Conservation (phyloP, 2,113 vertebrate species). For the Mustela lutreola region DNA sequence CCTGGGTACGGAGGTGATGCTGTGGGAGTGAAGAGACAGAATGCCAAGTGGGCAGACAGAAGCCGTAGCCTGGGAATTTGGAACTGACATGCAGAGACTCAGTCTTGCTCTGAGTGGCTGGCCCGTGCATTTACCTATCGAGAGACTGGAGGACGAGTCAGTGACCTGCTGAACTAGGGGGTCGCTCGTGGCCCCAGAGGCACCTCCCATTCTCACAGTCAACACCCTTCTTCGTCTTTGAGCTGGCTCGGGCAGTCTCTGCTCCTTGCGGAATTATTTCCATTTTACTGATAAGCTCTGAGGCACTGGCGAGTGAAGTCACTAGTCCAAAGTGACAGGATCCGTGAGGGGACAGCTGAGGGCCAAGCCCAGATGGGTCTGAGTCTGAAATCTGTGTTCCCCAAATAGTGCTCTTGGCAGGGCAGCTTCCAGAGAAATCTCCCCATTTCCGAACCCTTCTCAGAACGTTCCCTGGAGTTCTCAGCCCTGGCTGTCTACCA, state of each 20-base stretch:
- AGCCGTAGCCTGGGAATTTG: neutral
- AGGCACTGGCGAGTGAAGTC: neutral
- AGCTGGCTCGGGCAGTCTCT: neutral
- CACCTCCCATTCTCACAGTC: accelerated
- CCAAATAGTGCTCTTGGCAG: neutral
- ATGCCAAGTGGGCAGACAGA: neutral
- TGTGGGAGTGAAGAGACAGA: neutral
- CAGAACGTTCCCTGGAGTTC: neutral
- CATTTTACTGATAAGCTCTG: neutral
- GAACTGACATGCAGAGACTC: accelerated
- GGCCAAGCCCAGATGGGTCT: neutral
- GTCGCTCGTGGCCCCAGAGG: accelerated
- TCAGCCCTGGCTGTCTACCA: neutral
- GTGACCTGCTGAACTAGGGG: neutral
- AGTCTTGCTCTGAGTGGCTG: neutral
- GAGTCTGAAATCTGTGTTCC: neutral
- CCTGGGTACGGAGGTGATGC: neutral
- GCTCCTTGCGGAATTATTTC: neutral
- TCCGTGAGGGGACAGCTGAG: neutral
- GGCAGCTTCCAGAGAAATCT: neutral
- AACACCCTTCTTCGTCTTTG: too few species aligned
- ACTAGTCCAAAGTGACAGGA: neutral
- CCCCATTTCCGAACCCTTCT: neutral
- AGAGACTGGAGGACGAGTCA: neutral
- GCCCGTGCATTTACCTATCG: accelerated